phyloP scores from a whole-genome alignment of 2,113 vertebrate genomes.

The Arenaria interpres region DNA sequence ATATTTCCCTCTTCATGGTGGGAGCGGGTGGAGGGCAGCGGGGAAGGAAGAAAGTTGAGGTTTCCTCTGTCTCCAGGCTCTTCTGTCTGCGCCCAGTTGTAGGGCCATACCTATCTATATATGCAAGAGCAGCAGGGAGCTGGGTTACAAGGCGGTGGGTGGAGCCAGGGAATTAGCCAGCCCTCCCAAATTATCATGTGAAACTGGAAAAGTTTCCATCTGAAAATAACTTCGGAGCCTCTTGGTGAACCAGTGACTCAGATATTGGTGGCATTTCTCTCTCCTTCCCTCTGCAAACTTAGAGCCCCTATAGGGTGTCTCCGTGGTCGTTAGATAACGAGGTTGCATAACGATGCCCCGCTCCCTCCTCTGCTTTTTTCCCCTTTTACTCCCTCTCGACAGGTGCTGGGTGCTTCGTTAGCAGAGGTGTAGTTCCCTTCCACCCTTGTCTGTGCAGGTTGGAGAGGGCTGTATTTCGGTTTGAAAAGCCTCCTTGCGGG shows the following conservation, averaged over 20 bases:
- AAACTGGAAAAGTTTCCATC: conserved; percentile 69
- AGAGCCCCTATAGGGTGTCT: conserved; percentile 52
- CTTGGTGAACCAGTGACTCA: conserved; percentile 48
- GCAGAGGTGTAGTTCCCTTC: neutral
- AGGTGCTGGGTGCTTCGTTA: neutral
- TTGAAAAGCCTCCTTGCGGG: neutral
- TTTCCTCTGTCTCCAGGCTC: neutral
- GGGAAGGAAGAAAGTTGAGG: neutral
- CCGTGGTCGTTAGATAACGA: conserved; percentile 53
- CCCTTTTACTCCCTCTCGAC: neutral
- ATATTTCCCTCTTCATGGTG: conserved; percentile 79
- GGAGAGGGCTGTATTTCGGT: neutral
- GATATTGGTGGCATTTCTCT: conserved; percentile 41
- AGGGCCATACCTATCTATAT: conserved; percentile 69
- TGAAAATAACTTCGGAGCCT: conserved; percentile 33
- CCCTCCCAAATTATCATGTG: conserved; percentile 52
- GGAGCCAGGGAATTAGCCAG: conserved; percentile 53
- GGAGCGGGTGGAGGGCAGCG: neutral
- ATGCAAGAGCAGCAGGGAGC: conserved; percentile 63
- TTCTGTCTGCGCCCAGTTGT: neutral
- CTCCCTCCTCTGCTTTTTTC: neutral
- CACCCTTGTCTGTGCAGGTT: neutral
- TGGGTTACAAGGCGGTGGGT: conserved; percentile 47
- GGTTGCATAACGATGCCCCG: conserved; percentile 41
- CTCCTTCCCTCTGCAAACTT: conserved; percentile 47